Evolutionary conservation across 2,113 vertebrate genomes (phyloP), one percentile per base, ranked within the genome.

Genomic region (Toxostoma redivivum): DNA sequence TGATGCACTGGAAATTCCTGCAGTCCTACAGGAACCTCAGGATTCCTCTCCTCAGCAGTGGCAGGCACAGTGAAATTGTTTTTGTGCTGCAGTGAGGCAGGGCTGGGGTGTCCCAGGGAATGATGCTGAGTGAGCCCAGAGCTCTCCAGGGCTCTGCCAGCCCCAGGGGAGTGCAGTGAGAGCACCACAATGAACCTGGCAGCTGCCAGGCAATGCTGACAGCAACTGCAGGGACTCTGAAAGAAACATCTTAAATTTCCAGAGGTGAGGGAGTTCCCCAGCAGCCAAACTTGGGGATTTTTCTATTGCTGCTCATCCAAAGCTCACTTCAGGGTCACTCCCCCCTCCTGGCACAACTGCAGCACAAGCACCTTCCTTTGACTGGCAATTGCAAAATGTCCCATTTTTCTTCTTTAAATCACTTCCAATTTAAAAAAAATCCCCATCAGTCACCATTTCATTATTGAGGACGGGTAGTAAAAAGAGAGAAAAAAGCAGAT

Each of bases 91-190:
- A 76, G 31, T 72, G 85, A 74, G 86, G 76, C 91, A 60, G 66
- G 90, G 62, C 87, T 89, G 19, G 73, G 83, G 45, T 64, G 71
- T 95, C 92, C 53, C 78, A 94, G 91, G 93, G 91, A 70, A 94
- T 76, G 28, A 54, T 54, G 95, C 66, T 66, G 78, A n/a, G n/a
- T n/a, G n/a, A n/a, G n/a, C n/a, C n/a, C n/a, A n/a, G n/a, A n/a
- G n/a, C n/a, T n/a, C n/a, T n/a, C n/a, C n/a, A n/a, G n/a, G 38
- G 54, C 65, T 82, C 74, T 54, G 30, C 15, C 22, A 92, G 77
- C 84, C 69, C 87, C 42, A 50, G 86, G 67, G 67, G 47, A 45
- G 58, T 66, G 81, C 85, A 70, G 38, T 7, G 81, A 83, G 56
- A 66, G 5, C 24, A n/a, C 50, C 44, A 24, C 62, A 35, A 71